Conservation (phyloP, 2,888 invertebrate genomes). For the Chymomyza amoena region DNA sequence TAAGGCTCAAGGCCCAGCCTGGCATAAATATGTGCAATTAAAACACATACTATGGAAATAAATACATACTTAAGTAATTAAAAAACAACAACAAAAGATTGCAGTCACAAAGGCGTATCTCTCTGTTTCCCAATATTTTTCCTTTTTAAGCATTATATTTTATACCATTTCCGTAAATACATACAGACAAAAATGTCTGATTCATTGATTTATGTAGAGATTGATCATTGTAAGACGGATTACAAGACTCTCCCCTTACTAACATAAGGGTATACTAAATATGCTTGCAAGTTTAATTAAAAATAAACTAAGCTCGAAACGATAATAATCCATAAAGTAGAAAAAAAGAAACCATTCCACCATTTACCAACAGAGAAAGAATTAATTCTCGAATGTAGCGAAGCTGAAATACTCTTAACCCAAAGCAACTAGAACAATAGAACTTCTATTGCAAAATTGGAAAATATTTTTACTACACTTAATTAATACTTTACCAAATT, state of each 20-base stretch:
- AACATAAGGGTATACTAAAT: not conserved
- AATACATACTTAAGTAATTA: not conserved
- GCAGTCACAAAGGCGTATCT: not conserved
- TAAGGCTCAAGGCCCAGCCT: not conserved
- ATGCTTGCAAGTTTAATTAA: not conserved
- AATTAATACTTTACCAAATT: too few species aligned
- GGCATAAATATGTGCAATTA: not conserved
- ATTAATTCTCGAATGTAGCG: not conserved
- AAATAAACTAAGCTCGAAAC: not conserved
- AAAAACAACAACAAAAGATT: not conserved
- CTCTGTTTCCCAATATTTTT: not conserved
- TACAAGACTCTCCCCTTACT: not conserved
- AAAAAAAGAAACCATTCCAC: not conserved
- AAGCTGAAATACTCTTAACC: not conserved
- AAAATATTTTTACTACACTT: too few species aligned
- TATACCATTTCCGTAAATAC: not conserved
- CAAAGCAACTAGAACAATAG: too few species aligned
- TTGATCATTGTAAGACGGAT: not conserved
- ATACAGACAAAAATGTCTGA: not conserved
- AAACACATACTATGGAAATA: not conserved
- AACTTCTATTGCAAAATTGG: too few species aligned
- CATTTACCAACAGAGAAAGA: not conserved
- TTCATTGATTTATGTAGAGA: not conserved
- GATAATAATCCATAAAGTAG: not conserved
- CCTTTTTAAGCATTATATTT: not conserved